A percentile compares a stretch with the other conserved stretches of the same genome.
Conservation (phyloP, 2,888 invertebrate species). For the Druceiella hillmani region DNA sequence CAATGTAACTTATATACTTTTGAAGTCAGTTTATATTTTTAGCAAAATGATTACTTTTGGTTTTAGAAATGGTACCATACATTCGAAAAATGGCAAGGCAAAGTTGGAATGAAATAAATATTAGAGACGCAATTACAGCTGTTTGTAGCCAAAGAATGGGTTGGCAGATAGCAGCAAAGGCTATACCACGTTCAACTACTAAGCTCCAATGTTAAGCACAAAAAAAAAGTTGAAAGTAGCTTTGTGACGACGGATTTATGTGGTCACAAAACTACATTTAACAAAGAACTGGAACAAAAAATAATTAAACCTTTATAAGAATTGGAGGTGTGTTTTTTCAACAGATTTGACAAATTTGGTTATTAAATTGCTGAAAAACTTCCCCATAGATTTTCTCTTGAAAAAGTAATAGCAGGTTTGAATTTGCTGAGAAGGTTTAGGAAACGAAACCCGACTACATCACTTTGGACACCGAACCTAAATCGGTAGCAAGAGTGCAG, state of each 20-base stretch:
- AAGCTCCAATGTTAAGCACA: conserved; percentile 7
- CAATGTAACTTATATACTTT: too few relatives aligned
- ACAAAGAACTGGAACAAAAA: conserved; percentile 2
- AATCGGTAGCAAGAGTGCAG: conserved; percentile 16
- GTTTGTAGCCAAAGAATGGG: conserved; percentile 10
- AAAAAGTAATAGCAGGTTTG: conserved; percentile 14
- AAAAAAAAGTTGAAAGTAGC: not conserved
- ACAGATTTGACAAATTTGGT: conserved; percentile 9
- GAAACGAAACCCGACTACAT: conserved; percentile 11
- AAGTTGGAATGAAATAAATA: conserved; percentile 10
- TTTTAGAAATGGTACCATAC: conserved; percentile 3
- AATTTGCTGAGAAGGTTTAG: conserved; percentile 15
- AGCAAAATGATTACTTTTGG: too few relatives aligned
- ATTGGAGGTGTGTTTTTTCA: conserved; percentile 10
- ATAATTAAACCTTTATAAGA: conserved; percentile 3
- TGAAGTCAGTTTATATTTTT: too few relatives aligned
- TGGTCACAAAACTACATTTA: conserved; percentile 10
- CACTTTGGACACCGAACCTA: conserved; percentile 15
- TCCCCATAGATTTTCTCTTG: conserved; percentile 4
- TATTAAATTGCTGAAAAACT: conserved; percentile 11
- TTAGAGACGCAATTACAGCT: conserved; percentile 11
- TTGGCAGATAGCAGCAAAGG: conserved; percentile 12
- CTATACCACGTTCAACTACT: conserved; percentile 6
- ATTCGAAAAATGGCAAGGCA: conserved; percentile 7
- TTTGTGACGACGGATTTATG: too few relatives aligned